phyloP scores from a whole-genome alignment of 2,113 vertebrate species.

The Ophiodon elongatus region DNA sequence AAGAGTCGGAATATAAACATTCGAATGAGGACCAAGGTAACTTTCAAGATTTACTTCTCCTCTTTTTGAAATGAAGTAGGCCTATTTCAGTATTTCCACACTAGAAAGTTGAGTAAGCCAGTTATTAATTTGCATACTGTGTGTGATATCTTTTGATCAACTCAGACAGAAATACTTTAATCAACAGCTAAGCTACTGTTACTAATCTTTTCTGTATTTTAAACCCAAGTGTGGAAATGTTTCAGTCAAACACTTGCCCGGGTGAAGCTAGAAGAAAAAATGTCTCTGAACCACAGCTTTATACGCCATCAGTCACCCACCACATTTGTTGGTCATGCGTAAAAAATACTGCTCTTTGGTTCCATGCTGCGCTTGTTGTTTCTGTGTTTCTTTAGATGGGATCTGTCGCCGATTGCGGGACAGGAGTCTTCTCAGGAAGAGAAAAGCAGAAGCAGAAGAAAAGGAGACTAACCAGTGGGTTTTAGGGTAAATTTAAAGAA shows the following conservation, averaged over 20 bases:
- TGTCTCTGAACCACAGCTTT: background rate
- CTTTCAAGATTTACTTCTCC: background rate
- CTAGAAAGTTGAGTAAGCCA: background rate
- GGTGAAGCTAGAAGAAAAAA: background rate
- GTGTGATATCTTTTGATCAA: background rate
- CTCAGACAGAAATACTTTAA: slow-evolving; percentile 13
- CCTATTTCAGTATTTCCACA: background rate
- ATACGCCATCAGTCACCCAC: slow-evolving; percentile 7
- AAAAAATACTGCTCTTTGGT: slow-evolving; percentile 9
- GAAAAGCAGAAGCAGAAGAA: slow-evolving; percentile 89
- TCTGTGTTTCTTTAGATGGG: slow-evolving; percentile 75
- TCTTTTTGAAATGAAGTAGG: background rate
- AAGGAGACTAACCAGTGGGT: slow-evolving; percentile 89
- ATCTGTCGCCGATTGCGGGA: slow-evolving; percentile 86
- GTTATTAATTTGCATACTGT: slow-evolving; percentile 14
- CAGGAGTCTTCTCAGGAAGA: slow-evolving; percentile 90
- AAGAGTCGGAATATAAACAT: slow-evolving; percentile 60
- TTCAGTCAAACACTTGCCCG: background rate
- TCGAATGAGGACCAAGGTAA: slow-evolving; percentile 80
- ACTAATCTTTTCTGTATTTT: background rate
- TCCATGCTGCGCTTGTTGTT: slow-evolving; percentile 4
- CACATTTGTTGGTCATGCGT: background rate
- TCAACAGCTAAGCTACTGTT: background rate
- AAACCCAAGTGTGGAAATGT: background rate
- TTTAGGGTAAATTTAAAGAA: slow-evolving; percentile 85